Conservation (phyloP, 2,888 invertebrate species). For the Pheosia tremula region DNA sequence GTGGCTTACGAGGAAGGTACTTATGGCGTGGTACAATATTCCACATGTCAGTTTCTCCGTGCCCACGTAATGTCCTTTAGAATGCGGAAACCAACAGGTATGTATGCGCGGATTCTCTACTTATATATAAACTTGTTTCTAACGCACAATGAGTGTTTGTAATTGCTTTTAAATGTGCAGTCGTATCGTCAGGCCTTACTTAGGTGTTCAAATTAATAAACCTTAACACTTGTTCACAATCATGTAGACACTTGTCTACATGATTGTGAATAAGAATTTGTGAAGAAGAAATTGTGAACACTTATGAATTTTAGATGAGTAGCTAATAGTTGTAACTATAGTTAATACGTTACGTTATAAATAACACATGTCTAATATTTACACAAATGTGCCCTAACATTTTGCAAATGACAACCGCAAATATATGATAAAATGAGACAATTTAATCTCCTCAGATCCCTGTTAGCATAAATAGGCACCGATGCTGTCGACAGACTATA, state of each 20-base stretch:
- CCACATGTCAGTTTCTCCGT: not conserved
- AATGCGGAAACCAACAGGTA: constrained; percentile 26
- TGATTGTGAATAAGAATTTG: too few relatives aligned
- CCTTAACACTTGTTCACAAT: too few relatives aligned
- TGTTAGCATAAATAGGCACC: constrained; percentile 29
- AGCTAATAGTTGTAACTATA: too few relatives aligned
- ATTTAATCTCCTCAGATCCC: constrained; percentile 19
- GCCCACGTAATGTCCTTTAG: constrained; percentile 7
- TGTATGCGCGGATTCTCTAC: constrained; percentile 5
- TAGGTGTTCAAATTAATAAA: too few relatives aligned
- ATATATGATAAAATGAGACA: constrained; percentile 28
- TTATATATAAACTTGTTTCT: not conserved
- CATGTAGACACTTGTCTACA: too few relatives aligned
- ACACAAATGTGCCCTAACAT: constrained; percentile 4
- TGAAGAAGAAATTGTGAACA: too few relatives aligned
- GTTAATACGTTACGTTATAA: too few relatives aligned
- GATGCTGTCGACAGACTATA: not conserved
- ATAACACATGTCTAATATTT: not conserved
- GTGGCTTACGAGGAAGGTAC: too few relatives aligned
- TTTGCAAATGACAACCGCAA: constrained; percentile 18
- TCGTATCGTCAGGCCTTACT: too few relatives aligned
- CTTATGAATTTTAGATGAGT: too few relatives aligned
- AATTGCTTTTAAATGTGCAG: constrained; percentile 4
- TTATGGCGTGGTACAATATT: too few relatives aligned
- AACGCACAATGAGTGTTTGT: not conserved